Base-by-base conservation (phyloP, 2,113 vertebrate species). In the Corythoichthys intestinalis region DNA sequence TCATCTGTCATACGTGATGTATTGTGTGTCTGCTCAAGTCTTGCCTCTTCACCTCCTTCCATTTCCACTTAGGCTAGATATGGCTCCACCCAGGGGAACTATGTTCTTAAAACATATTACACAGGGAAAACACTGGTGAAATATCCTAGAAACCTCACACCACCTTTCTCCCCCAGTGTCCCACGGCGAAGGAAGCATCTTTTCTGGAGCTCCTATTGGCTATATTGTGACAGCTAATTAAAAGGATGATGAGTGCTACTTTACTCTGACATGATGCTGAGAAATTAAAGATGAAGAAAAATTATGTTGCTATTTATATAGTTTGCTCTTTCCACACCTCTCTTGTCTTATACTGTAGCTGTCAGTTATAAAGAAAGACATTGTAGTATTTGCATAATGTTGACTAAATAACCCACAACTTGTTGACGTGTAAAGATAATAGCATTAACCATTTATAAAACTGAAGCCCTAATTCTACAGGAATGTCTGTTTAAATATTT, bases 181-280 rank as follows among this genome's bases (percentile, higher is more conserved):
- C 70, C 52, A 73, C 64, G 77, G 80, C 86, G 75, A 72, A 82
- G 82, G 85, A 87, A 83, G 72, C 67, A 71, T 87, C 74, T 82
- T 81, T 89, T 87, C 63, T 83, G 75, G 79, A 89, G 76, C 75
- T 78, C 79, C 86, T 89, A 75, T 81, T 2, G 82, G 90, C 86
- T 83, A 85, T 85, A 79, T 79, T 87, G 57, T 90, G 90, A 91
- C 90, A 90, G 87, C 88, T 91, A 88, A 91, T 90, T 91, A 89
- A 85, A 63, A 85, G 62, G 69, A 74, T 90, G 87, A 92, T 86
- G 86, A 88, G 86, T 87, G 85, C 85, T 74, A 81, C 81, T 73
- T 81, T 82, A 75, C 78, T 81, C 62, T 72, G 78, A 83, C 81
- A 78, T 87, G 79, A 80, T 56, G 62, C 73, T 66, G 77, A 85